Percentiles rank a stretch among this genome's conserved stretches.
Evolutionary conservation across 2,888 invertebrate species (phyloP).

Genomic region (Labia minor): DNA sequence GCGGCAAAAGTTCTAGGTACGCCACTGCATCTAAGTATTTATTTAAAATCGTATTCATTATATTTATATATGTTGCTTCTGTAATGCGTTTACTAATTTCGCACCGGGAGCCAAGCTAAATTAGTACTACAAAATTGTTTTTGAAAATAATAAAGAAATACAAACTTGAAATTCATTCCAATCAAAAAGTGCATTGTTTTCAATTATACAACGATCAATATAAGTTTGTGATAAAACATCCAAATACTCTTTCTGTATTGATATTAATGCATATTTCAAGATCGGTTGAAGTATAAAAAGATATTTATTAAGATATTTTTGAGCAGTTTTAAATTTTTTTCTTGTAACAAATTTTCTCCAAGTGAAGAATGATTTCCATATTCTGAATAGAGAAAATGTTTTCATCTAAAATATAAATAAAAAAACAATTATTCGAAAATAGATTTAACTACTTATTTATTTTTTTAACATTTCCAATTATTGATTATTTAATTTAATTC

Average conservation of each 20-base stretch:
- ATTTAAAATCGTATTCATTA: too few species aligned
- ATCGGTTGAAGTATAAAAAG: constrained; percentile 64
- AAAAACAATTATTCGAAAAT: neutral
- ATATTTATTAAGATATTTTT: constrained; percentile 50
- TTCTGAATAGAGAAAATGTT: constrained; percentile 54
- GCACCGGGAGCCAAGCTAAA: too few species aligned
- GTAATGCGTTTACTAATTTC: too few species aligned
- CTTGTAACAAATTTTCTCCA: constrained; percentile 66
- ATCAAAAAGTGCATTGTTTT: constrained; percentile 50
- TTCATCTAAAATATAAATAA: constrained; percentile 42
- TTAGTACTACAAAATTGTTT: too few species aligned
- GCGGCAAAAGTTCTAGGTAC: too few species aligned
- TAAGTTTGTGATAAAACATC: constrained; percentile 52
- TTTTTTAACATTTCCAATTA: neutral
- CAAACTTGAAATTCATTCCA: constrained; percentile 58
- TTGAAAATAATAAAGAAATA: neutral
- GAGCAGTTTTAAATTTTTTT: constrained; percentile 52
- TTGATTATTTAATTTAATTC: too few species aligned
- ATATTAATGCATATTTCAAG: constrained; percentile 58
- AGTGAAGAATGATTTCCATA: constrained; percentile 70
- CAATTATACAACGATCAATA: constrained; percentile 42
- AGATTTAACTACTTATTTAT: neutral
- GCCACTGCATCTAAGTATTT: too few species aligned
- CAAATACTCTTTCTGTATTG: constrained; percentile 56
- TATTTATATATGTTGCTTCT: too few species aligned